phyloP scores from a whole-genome alignment of 2,797 vertebrate species.

The Phrynocephalus forsythii region DNA sequence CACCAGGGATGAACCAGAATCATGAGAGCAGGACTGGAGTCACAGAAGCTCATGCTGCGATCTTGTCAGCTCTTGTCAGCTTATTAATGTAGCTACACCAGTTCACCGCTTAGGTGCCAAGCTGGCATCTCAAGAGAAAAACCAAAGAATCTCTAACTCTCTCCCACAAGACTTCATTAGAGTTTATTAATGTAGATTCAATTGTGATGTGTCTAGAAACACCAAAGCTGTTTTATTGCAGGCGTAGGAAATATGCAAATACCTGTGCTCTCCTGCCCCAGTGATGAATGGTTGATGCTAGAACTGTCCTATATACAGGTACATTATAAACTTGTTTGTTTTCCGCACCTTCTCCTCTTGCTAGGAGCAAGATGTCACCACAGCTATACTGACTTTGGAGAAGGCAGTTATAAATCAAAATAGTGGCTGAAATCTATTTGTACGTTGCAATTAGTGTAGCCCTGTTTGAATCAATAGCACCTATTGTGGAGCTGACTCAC shows the following conservation, averaged over 20 bases:
- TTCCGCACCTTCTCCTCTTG: no score
- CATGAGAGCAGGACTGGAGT: not conserved
- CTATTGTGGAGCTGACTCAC: no score
- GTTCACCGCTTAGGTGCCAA: slow-evolving; percentile 14
- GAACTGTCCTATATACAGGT: not conserved
- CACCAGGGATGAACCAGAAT: not conserved
- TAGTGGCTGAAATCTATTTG: no score
- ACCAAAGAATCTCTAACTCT: not conserved
- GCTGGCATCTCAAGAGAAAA: not conserved
- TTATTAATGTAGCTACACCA: slow-evolving; percentile 9
- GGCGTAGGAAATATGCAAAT: not conserved
- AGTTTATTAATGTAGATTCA: slow-evolving; percentile 22
- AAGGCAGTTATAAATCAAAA: no score
- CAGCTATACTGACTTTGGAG: no score
- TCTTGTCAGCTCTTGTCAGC: not conserved
- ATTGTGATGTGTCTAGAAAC: slow-evolving; percentile 4
- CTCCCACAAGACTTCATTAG: slow-evolving; percentile 20
- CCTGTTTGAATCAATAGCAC: no score
- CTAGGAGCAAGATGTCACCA: no score
- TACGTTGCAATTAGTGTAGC: no score
- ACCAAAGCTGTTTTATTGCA: not conserved
- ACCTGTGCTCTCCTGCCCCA: not conserved
- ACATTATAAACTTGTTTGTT: no score
- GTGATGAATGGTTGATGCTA: slow-evolving; percentile 2
- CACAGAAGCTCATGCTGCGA: slow-evolving; percentile 5